A percentile compares a stretch with the other conserved stretches of the same genome.
phyloP scores from a whole-genome alignment of 2,113 vertebrate genomes.

The Rhabdornis inornatus region DNA sequence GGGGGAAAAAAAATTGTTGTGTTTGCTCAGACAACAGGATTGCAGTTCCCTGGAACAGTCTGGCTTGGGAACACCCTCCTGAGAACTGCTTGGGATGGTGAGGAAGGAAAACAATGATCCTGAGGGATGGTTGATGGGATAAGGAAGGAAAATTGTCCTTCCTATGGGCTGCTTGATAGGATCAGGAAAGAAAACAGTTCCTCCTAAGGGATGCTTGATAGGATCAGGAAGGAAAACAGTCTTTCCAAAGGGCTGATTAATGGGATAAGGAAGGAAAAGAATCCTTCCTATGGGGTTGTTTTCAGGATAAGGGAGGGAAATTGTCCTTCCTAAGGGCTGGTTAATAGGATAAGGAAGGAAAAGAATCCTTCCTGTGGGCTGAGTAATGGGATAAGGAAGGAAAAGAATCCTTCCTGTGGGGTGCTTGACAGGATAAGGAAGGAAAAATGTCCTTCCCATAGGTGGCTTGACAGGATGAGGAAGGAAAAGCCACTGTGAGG shows the following conservation, averaged over 20 bases:
- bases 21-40: background rate
- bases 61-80: background rate
- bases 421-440: accelerated
- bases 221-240: background rate
- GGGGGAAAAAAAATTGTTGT: accelerated
- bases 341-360: background rate
- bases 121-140: background rate
- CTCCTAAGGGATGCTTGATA: background rate
- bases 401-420: background rate
- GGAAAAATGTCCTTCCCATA: accelerated
- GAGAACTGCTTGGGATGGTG: background rate
- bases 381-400: no score
- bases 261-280: background rate
- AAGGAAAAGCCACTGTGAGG: accelerated
- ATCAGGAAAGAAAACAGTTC: accelerated
- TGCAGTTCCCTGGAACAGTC: background rate
- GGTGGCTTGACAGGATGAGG: accelerated
- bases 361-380: accelerated
- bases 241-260: accelerated
- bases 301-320: background rate
- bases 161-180: background rate
- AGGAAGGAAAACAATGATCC: background rate
- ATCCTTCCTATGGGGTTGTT: accelerated
- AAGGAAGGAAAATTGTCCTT: background rate
- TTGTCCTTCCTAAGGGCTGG: accelerated